Base-by-base conservation (phyloP, 2,797 vertebrate species). In the Clarias fuscus region DNA sequence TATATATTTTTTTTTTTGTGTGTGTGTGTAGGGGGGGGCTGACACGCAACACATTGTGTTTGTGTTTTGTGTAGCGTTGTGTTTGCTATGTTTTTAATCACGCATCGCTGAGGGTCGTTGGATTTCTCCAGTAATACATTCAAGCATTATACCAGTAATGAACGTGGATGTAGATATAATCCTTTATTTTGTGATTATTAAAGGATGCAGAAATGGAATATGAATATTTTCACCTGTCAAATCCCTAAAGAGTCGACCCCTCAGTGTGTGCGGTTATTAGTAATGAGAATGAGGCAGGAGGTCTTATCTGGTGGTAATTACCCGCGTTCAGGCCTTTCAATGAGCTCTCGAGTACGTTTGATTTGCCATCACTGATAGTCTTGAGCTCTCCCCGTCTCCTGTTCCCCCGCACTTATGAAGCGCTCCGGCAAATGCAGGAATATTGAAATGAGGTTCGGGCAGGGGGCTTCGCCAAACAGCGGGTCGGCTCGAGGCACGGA, bases 381-480 rank as follows among this genome's bases (percentile, higher is more conserved):
- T 78, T 86, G 83, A 70, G 68, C 84, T 81, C 82, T 78, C 73
- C 79, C 79, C 76, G 64, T 72, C 62, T 64, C 71, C 82, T 79
- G 80, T 84, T 80, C 80, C 62, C 77, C 68, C 73, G 3, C 30
- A 88, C 85, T 93, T 91, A 92, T 93, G 90, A 93, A 91, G 93
- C 84, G 80, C 89, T 91, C 87, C 87, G 65, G 85, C 83, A 89
- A 90, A 88, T 88, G 86, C 75, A 80, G 84, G 76, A 92, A 94
- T 94, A 94, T 93, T 93, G 92, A 95, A 94, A 95, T 95, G 93
- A 95, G 93, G 91, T 93, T 88, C 86, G 86, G 87, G 85, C 90
- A 85, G 87, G 84, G 90, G 90, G 75, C 68, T 87, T 77, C 6
- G 75, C n/a, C 80, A 79, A 85, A 71, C 88, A 85, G 90, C 83